Base-by-base conservation (phyloP, 1,140 invertebrate species). In the Drosophila tani region DNA sequence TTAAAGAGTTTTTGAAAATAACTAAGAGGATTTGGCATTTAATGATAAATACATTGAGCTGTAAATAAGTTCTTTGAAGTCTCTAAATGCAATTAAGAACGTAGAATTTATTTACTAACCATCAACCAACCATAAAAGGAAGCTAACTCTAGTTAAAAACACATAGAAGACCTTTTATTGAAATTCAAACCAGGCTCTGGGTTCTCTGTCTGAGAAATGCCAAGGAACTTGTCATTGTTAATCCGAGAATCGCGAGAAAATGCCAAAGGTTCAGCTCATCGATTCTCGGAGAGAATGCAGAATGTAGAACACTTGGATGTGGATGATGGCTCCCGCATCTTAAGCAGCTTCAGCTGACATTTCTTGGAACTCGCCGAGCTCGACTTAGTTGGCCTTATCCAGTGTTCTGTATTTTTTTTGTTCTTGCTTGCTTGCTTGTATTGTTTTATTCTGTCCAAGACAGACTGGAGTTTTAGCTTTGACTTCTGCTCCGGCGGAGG, bases 231-330 rank as follows among this genome's bases (percentile, higher is more conserved):
- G 59, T 19, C 46, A 41, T 17, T 62, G 62, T 43, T 43, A 17
- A 14, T 11, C 27, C 45, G 32, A 11, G 32, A 32, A 32, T 32
- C 8, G 17, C 38, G 12, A 15, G 12, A 53, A 67, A 70, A 67
- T 66, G 49, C 14, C 63, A 70, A 51, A 55, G 64, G 64, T 64
- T 63, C 43, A 63, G 17, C 21, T 15, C 32, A 40, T 67, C n/a
- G 57, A 19, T 46, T 47, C 43, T 47, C n/a, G 0, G 17, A 12
- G 29, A 27, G 29, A 27, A 19, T 9, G 21, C 17, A n/a, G 57
- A 47, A 67, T 67, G 57, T 64, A 63, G 64, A 67, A 29, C 63
- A 65, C 43, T 60, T 43, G 27, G 27, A 29, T 17, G 41, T 6
- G 12, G 55, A 24, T 24, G 40, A 59, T 27, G 40, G 24, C 58